These are phyloP conservation scores for Dyspetes luteomarginatus DNA, from an alignment of 2,888 invertebrate genomes.

Conservation along the genomic window DNA sequence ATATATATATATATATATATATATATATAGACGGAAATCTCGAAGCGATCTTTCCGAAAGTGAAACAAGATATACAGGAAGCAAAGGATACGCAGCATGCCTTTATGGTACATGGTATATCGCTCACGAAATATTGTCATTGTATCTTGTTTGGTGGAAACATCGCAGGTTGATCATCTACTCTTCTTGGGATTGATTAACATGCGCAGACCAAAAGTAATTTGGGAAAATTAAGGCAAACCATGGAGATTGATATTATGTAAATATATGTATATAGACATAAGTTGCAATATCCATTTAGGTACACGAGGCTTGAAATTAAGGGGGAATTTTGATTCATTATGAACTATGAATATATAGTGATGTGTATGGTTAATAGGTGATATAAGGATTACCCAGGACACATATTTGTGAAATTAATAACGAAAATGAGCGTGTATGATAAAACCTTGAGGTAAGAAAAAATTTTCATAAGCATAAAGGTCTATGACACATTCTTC, in stretches of 20 bases:
- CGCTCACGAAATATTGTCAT: slow-evolving; percentile 36
- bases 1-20: slow-evolving; percentile 1
- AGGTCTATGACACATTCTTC: no score
- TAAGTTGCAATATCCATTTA: neutral
- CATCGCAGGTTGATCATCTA: neutral
- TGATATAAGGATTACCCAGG: no score
- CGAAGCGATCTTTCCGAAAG: slow-evolving; percentile 43
- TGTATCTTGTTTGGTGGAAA: neutral
- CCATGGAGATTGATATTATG: neutral
- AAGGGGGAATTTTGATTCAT: no score
- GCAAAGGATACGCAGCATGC: neutral
- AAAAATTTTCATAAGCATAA: no score
- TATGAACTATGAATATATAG: no score
- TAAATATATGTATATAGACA: slow-evolving; percentile 10
- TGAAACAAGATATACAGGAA: neutral
- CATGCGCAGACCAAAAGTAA: neutral
- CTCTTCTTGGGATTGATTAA: neutral
- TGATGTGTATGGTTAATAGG: no score
- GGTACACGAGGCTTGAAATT: no score
- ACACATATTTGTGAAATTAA: no score
- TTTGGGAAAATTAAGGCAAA: neutral
- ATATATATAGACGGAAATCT: slow-evolving; percentile 41
- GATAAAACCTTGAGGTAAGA: no score
- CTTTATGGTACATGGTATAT: neutral
- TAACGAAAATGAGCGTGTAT: no score